Conservation (phyloP, 2,797 vertebrate genomes). For the Ctenosaura bakeri region DNA sequence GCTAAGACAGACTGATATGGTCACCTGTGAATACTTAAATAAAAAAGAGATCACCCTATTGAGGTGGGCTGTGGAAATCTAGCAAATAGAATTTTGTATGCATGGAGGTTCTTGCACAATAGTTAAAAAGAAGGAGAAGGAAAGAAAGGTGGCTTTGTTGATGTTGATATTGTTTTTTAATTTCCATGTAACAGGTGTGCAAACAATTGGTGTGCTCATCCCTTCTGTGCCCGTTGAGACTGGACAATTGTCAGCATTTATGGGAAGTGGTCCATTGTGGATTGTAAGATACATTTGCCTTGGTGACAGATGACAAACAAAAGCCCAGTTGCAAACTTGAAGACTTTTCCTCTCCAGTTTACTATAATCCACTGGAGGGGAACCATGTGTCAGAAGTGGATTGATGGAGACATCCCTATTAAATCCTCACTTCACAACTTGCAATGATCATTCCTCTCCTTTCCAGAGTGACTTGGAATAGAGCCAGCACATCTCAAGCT, state of each 20-base stretch:
- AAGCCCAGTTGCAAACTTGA: background rate
- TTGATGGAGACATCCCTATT: background rate
- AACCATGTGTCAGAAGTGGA: background rate
- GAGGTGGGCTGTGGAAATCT: background rate
- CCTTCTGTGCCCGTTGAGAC: background rate
- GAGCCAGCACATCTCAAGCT: background rate
- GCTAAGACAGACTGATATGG: background rate
- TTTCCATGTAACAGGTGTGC: background rate
- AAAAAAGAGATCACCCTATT: background rate
- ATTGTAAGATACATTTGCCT: background rate
- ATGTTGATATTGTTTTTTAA: background rate
- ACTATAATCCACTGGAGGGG: background rate
- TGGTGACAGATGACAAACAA: slow-evolving; percentile 2
- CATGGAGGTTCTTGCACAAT: background rate
- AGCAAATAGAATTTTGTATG: background rate
- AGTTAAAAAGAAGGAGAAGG: background rate
- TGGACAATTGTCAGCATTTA: background rate
- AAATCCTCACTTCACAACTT: background rate
- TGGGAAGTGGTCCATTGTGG: background rate
- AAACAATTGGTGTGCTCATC: background rate
- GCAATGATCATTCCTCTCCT: background rate
- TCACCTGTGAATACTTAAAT: background rate
- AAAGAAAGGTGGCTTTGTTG: background rate
- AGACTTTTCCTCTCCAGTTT: background rate
- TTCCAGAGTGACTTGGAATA: background rate